Evolutionary conservation across 2,113 vertebrate genomes (phyloP), one percentile per base, ranked within the genome.

Genomic region (Smithornis capensis): DNA sequence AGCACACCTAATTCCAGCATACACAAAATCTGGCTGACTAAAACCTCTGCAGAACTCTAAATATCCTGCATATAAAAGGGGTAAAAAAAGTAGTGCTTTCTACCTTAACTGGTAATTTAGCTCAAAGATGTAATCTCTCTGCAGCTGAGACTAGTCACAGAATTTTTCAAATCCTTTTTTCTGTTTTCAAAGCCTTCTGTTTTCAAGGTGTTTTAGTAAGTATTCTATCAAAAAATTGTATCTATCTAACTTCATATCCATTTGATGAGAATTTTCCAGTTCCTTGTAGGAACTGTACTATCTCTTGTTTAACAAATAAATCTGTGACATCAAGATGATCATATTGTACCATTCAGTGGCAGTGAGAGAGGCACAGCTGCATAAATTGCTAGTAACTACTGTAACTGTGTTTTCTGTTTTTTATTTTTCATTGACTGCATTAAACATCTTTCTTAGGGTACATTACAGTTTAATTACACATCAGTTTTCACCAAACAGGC

Each of bases 401-500:
- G 12, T 44, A 52, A 53, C n/a, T 84, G 42, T 78, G 64, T 83
- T 93, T 96, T 94, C 86, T 83, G 52, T 52, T 83, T n/a, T 88
- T 18, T 78, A 60, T 87, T 79, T 91, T 79, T 56, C 12, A 75
- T 56, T 56, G 38, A 73, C 25, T 80, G 22, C 53, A 80, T 92
- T 95, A 81, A 94, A 85, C 35, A 47, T 83, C 64, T 91, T 94
- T 89, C 60, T 78, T 95, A 96, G 67, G 45, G 67, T 85, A 75
- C 45, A 19, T 22, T 62, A 69, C 56, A 82, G 7, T 82, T 87
- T 57, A 63, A 45, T 74, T 69, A 38, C 28, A 29, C 12, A 17
- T 42, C 3, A 4, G 14, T 63, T 91, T 91, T 77, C 14, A 55
- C 9, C 17, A 56, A 71, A 52, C 19, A 23, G 33, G 14, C 8